Conservation (phyloP, 2,113 vertebrate species). For the Daphoenositta chrysoptera region DNA sequence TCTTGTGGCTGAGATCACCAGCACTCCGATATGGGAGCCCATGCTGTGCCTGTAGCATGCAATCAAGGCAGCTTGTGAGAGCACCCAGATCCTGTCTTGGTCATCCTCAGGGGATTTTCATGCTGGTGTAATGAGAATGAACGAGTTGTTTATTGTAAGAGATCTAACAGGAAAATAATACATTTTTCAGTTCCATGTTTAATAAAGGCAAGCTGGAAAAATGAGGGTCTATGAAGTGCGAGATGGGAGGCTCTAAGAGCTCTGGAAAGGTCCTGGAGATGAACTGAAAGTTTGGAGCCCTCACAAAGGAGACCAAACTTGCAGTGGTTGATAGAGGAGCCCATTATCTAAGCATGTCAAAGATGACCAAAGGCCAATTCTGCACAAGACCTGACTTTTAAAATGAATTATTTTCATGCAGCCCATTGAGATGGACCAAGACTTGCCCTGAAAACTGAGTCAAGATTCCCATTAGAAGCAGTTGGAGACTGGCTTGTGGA, state of each 20-base stretch:
- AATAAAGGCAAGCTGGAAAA: background rate
- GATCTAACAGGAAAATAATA: background rate
- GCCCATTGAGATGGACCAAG: background rate
- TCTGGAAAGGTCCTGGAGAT: background rate
- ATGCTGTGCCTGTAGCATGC: background rate
- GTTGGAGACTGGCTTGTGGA: background rate
- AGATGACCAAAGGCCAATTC: background rate
- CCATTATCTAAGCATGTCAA: background rate
- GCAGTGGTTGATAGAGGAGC: background rate
- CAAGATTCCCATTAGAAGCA: background rate
- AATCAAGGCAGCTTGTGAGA: background rate
- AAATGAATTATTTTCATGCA: background rate
- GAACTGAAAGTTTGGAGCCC: background rate
- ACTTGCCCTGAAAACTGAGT: background rate
- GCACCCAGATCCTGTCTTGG: background rate
- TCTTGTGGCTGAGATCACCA: conserved; percentile 3
- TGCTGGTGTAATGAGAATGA: background rate
- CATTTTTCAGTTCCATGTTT: background rate
- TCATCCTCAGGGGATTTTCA: background rate
- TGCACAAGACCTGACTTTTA: background rate
- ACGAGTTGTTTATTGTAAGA: background rate
- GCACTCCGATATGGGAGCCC: rapidly evolving
- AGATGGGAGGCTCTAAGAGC: background rate
- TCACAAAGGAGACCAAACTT: background rate
- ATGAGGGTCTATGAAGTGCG: background rate